A percentile compares a stretch with the other conserved stretches of the same genome.
Conservation (phyloP, 2,797 vertebrate species). For the Alcedo atthis region DNA sequence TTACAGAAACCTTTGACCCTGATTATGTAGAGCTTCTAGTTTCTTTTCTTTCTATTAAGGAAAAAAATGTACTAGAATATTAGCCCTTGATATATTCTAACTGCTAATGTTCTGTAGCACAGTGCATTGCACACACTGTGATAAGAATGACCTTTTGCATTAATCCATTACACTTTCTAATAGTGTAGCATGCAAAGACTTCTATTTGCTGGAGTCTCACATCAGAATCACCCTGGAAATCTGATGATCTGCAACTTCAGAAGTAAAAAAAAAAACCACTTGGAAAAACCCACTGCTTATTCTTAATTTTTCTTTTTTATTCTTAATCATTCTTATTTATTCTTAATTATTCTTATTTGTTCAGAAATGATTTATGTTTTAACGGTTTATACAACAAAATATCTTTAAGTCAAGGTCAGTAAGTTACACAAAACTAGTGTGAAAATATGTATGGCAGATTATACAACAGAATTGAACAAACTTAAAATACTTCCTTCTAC, state of each 20-base stretch:
- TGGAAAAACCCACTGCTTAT: background rate
- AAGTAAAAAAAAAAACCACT: background rate
- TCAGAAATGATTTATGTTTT: background rate
- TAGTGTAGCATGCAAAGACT: background rate
- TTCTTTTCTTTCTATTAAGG: slow-evolving; percentile 2
- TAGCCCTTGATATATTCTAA: background rate
- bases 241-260: background rate
- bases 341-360: background rate
- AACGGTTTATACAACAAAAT: background rate
- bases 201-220: background rate
- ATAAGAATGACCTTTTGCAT: slow-evolving; percentile 13
- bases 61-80: background rate
- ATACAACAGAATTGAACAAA: background rate
- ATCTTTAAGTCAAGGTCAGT: background rate
- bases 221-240: background rate
- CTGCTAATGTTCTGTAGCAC: background rate
- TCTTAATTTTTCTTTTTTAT: background rate
- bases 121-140: background rate
- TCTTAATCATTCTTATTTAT: too few species aligned
- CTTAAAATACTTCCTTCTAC: background rate
- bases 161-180: background rate
- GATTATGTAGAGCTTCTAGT: slow-evolving; percentile 7
- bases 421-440: background rate
- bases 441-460: background rate
- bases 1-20: slow-evolving; percentile 18